Conservation (phyloP, 2,113 vertebrate species). For the Platichthys flesus region DNA sequence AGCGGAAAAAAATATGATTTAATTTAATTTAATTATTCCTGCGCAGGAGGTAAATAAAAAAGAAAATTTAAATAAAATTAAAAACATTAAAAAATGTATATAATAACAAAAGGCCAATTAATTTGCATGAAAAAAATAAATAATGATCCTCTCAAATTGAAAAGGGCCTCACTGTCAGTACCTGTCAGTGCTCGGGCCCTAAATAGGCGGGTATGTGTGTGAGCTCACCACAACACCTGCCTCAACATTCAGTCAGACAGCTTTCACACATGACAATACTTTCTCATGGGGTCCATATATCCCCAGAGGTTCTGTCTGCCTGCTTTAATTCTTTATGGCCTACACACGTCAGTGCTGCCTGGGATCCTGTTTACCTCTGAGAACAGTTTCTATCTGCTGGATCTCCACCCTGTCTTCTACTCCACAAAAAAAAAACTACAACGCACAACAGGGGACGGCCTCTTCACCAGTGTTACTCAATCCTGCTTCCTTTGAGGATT, state of each 20-base stretch:
- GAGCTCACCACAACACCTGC: constrained; percentile 20
- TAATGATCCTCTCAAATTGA: too few species aligned
- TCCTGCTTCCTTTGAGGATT: constrained; percentile 16
- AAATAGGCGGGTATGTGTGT: constrained; percentile 39
- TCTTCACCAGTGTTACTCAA: constrained; percentile 5
- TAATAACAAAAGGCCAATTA: too few species aligned
- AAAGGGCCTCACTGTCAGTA: too few species aligned
- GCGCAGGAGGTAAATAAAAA: too few species aligned
- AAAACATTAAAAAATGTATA: too few species aligned
- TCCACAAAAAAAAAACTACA: background rate
- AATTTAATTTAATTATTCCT: too few species aligned
- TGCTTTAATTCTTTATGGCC: constrained; percentile 31
- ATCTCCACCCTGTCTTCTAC: background rate
- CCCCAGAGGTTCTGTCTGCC: constrained; percentile 29
- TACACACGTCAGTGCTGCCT: background rate
- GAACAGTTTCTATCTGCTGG: constrained; percentile 19
- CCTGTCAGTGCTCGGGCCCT: background rate
- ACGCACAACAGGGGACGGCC: background rate
- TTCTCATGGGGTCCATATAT: constrained; percentile 28
- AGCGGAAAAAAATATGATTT: background rate
- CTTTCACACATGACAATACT: constrained; percentile 40
- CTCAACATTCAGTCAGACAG: constrained; percentile 35
- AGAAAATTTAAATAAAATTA: too few species aligned
- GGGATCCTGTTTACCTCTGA: constrained; percentile 34
- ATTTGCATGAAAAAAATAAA: too few species aligned